Evolutionary conservation across 2,797 vertebrate species (phyloP), one percentile per base, ranked within the genome.

Genomic region (Dendrocincla fuliginosa): DNA sequence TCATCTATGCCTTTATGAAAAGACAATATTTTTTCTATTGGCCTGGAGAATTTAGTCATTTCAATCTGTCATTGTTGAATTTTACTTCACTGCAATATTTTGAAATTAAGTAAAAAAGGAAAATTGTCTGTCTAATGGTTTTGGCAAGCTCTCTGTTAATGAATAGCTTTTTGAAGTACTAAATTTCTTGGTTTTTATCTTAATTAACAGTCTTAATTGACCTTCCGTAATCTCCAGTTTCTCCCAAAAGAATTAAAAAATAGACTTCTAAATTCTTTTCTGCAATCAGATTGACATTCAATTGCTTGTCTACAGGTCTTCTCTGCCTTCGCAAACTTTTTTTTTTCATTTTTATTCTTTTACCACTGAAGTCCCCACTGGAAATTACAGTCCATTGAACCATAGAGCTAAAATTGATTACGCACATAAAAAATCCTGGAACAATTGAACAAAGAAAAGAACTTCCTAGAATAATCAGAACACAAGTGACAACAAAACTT

Each of bases 171-270:
- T 89, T 87, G 49, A 96, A 90, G 69, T 84, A 71, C 81, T 89
- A 64, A 56, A 90, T 91, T 81, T 95, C 90, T 73, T 0, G 0
- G 25, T 74, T 95, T 88, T 95, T 59, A 76, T 88, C 78, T 94
- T 96, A 94, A 96, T 96, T 94, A 95, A 87, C 44, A 56, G 44
- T 80, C 63, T 76, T 89, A 94, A 87, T 90, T 93, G 96, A 96
- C 92, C 95, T 95, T 90, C 74, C 67, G 20, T 59, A 50, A 86
- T 95, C 80, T 74, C 60, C 17, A 47, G 52, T 92, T 95, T 96
- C 27, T 97, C 75, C 33, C 47, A 61, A 71, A 84, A 73, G 50
- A 84, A 94, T 80, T 61, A 50, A 87, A 88, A 91, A 89, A 70
- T 15, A 78, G 61, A 28, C 24, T 63, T 87, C 52, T 75, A 46